Conservation (phyloP, 92 coral and sea anemone species). For the Pocillopora grandis region DNA sequence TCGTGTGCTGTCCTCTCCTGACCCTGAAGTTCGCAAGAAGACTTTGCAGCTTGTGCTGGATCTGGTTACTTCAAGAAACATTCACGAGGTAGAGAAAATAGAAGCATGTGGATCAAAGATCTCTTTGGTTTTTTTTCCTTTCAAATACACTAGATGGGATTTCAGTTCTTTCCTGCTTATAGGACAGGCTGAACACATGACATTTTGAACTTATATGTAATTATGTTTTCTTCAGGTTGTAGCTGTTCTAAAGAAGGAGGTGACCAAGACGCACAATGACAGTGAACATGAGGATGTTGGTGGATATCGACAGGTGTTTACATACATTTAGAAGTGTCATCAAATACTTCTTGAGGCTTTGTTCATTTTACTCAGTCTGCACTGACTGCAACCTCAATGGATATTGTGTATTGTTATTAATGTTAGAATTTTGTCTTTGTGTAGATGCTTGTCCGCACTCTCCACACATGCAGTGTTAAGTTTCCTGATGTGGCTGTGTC, state of each 20-base stretch:
- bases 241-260: constrained; percentile 94
- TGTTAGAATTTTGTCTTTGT: not conserved
- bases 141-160: too few species aligned
- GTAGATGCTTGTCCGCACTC: constrained; percentile 94
- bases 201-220: not conserved
- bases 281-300: constrained; percentile 95
- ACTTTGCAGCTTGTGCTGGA: constrained; percentile 97
- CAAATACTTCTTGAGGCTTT: not conserved
- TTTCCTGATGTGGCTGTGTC: constrained; percentile 99
- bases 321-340: not conserved
- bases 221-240: constrained; percentile 67
- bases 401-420: too few species aligned
- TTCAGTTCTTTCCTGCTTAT: too few species aligned
- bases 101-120: not conserved
- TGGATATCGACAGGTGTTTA: constrained; percentile 83
- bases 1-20: constrained; percentile 97
- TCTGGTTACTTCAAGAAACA: constrained; percentile 90
- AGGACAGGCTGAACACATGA: too few species aligned
- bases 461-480: constrained; percentile 98
- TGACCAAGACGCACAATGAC: constrained; percentile 95
- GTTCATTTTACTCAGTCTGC: not conserved
- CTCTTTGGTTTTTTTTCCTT: not conserved
- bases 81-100: constrained; percentile 72
- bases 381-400: not conserved
- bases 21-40: constrained; percentile 98